Base-by-base conservation (phyloP, 1,140 invertebrate genomes). In the Eueides isabella region DNA sequence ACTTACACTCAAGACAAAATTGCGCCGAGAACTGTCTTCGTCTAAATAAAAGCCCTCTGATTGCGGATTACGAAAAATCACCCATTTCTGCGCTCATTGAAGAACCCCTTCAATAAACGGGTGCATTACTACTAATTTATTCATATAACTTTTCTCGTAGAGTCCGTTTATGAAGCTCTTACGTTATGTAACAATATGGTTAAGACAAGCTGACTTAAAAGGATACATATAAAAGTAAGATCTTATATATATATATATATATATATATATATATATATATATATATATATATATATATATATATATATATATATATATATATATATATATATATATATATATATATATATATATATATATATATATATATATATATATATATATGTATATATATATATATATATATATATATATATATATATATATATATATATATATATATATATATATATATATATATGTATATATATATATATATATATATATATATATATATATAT, bases 1-100 rank as follows among this genome's bases (percentile, higher is more conserved):
- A 76, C 81, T 85, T 77, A 72, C 79, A 83, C 80, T 89, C 78
- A 78, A 84, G 71, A 72, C 77, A 67, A 81, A 86, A 85, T 85
- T 85, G 81, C 79, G 72, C 80, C 74, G 79, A 84, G 79, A 81
- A 83, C 74, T 76, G 78, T 77, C 71, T 74, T 74, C 61, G 73
- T 48, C 66, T 63, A 72, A 72, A 74, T 80, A 76, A 76, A 77
- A 74, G 67, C 44, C 71, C 67, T 75, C 72, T 83, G 76, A 76
- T 83, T 82, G 76, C 72, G 76, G 78, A 81, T 83, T 83, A 77
- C 65, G 72, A 80, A 81, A 81, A 81, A 82, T 82, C 69, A 79
- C 72, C 71, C 48, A 55, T 55, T 26, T 14, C 48, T 55, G 41
- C 70, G 31, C 72, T 63, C 64, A 44, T 67, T 66, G 55, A 67